Base-by-base conservation (phyloP, 2,797 vertebrate genomes). In the Podargus strigoides region DNA sequence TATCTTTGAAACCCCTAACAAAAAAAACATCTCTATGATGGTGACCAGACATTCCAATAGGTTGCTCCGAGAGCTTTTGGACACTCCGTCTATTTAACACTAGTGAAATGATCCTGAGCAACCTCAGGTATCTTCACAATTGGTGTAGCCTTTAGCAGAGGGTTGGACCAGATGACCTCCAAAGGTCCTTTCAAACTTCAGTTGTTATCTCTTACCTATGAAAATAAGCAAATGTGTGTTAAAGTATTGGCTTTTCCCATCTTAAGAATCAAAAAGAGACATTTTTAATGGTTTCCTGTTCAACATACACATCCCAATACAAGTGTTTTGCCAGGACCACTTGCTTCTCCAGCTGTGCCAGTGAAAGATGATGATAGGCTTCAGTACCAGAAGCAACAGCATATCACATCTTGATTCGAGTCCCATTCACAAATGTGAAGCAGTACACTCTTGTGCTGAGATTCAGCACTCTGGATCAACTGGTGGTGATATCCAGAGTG, bases 81-180 rank as follows among this genome's bases (percentile, higher is more conserved):
- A 24, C 18, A 9, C 30, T 72, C 27, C 36, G 36, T 22, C 34
- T 6, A 2, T 37, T 64, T 20, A 81, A 47, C 20, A 14, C 13
- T 0, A 23, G 22, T 12, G 8, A 23, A 17, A 12, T 3, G 32
- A 75, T 3, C 44, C 63, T 1, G 3, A 84, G 42, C 36, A 86
- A 23, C 15, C 8, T 8, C 30, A 44, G 10, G 11, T 13, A 27
- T 37, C 27, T 53, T 58, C 66, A 75, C 18, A 14, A 7, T 1
- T 22, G 64, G 28, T 47, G 3, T 12, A 28, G 41, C 14, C 87
- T 17, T 18, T 60, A 81, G 60, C 64, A 68, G 32, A 24, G 20
- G 6, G 22, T 11, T 69, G 77, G 46, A 41, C 23, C 52, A 50
- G 30, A 27, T 30, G 17, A 22, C 46, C 32, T 69, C 30, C 30